Conservation (phyloP, 2,113 vertebrate species). For the Eidolon helvum region DNA sequence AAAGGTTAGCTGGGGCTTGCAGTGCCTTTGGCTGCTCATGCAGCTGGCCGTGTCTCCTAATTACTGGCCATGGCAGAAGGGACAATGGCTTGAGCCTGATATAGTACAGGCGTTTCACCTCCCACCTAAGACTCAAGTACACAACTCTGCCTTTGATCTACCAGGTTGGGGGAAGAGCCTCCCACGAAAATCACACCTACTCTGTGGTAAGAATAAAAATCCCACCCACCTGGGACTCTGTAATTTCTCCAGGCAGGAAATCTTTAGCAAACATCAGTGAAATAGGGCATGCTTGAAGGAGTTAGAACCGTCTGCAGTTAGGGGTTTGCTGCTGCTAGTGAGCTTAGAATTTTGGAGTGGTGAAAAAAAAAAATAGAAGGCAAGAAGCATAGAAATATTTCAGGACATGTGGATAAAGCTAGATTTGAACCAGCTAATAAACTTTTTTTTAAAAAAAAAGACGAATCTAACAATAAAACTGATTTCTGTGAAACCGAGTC, state of each 20-base stretch:
- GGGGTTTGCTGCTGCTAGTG: neutral
- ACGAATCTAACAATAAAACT: constrained; percentile 63
- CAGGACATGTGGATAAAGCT: neutral
- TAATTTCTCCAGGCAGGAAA: constrained; percentile 23
- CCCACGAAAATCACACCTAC: constrained; percentile 26
- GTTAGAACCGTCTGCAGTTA: neutral
- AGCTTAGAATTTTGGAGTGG: neutral
- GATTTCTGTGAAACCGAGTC: neutral
- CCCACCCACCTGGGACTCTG: constrained; percentile 38
- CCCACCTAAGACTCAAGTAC: neutral
- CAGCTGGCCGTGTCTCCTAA: neutral
- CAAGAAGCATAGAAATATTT: neutral
- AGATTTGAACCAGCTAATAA: neutral
- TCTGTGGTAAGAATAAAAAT: constrained; percentile 68
- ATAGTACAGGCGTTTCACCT: neutral
- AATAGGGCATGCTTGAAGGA: neutral
- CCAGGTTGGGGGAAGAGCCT: constrained; percentile 1
- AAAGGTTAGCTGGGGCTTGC: neutral
- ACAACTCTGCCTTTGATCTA: constrained; percentile 1
- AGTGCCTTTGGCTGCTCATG: neutral
- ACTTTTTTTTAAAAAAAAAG: neutral
- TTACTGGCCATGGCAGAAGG: neutral
- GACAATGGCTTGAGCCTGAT: neutral
- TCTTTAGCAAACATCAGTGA: neutral
- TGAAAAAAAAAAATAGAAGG: neutral